Conservation (phyloP, 1,140 invertebrate species). For the Pseudomyrmex pallidus region DNA sequence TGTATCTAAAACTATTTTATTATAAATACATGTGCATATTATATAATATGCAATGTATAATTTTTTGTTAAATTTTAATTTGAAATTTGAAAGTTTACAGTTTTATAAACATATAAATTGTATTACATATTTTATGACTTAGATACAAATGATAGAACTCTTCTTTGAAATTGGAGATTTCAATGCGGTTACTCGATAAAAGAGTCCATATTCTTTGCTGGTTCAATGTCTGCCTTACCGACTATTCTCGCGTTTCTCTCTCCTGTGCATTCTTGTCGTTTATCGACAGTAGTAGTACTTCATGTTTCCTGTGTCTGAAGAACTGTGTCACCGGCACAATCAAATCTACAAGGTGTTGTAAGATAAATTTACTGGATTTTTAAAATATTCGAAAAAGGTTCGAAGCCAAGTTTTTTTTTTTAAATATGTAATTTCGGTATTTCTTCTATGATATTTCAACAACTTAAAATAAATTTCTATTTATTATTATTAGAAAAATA, state of each 20-base stretch:
- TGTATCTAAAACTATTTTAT: not conserved
- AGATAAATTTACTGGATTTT: not conserved
- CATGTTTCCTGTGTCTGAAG: constrained; percentile 20
- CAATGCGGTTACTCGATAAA: not conserved
- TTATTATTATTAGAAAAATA: too few relatives aligned
- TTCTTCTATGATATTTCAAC: too few relatives aligned
- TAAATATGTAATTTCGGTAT: too few relatives aligned
- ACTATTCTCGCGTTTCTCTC: constrained; percentile 23
- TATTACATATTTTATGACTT: too few relatives aligned
- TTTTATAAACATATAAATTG: too few relatives aligned
- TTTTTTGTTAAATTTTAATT: too few relatives aligned
- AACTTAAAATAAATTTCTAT: too few relatives aligned
- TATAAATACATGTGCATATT: not conserved
- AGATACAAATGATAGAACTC: not conserved
- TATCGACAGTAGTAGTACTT: constrained; percentile 45
- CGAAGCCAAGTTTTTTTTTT: too few relatives aligned
- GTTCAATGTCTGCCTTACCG: constrained; percentile 40
- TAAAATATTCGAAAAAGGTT: too few relatives aligned
- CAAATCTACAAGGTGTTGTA: not conserved
- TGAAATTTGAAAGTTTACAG: too few relatives aligned
- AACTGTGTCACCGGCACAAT: constrained; percentile 40
- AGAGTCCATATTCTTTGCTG: not conserved
- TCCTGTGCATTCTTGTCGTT: not conserved
- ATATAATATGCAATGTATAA: too few relatives aligned
- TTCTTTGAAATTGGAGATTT: constrained; percentile 2